Evolutionary conservation across 2,113 vertebrate species (phyloP), one percentile per base, ranked within the genome.

Genomic region (Willisornis vidua): DNA sequence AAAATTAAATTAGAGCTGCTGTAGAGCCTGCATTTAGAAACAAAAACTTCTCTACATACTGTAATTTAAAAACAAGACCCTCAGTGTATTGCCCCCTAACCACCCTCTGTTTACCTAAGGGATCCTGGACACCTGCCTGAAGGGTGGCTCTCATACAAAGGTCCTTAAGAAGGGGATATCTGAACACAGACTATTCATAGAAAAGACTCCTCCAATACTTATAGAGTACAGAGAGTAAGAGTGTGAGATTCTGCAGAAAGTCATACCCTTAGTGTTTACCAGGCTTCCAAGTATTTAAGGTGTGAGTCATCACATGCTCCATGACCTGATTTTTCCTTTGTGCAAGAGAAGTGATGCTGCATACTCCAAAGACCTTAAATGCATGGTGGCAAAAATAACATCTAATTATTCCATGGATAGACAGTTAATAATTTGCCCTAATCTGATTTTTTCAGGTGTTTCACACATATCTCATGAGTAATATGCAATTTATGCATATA

Each of bases 21-120:
- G 29, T 22, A 62, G 31, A 51, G 14, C 10, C 7, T 17, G n/a
- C 45, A 43, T 79, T 63, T 58, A 78, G 28, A 82, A 89, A 37
- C 6, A 76, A 66, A 85, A 43, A 0, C 14, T 33, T 15, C 12
- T 52, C 74, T 61, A 3, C 0, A 0, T 8, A 37, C 16, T 20
- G 15, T 18, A 17, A 52, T 67, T 57, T 65, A 33, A 61, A 86
- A 81, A 5, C 20, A 86, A 89, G 22, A 45, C n/a, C 9, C 7
- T 35, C 45, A 25, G 3, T 37, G 25, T 26, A 45, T 61, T 48
- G 25, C 20, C 9, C 23, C 3, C 14, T 41, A 14, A 10, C 28
- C 5, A 12, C 9, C 6, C 25, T n/a, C 19, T 10, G 19, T 54
- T 80, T 70, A 72, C 17, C 6, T 11, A 17, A n/a, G 54, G n/a